Evolutionary conservation across 2,113 vertebrate genomes (phyloP).

Genomic region (Beaufortia kweichowensis): DNA sequence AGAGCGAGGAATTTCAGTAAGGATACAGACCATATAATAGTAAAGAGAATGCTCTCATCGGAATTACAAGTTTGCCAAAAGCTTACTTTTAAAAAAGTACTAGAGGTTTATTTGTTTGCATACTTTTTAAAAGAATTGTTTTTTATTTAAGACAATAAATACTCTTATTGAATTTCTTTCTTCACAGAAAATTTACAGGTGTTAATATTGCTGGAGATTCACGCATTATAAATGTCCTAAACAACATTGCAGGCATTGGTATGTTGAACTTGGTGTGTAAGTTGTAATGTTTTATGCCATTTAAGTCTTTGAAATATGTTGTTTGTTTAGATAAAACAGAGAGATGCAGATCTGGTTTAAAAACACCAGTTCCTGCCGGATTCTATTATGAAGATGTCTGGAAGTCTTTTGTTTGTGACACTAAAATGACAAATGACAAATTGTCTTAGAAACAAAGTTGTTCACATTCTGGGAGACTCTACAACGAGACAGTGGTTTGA

Average conservation of each 20-base stretch:
- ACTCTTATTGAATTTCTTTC: too few relatives aligned
- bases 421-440: neutral
- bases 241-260: neutral
- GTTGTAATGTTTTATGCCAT: too few relatives aligned
- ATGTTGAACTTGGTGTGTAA: neutral
- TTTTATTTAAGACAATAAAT: too few relatives aligned
- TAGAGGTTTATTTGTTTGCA: too few relatives aligned
- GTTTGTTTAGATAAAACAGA: neutral
- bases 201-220: neutral
- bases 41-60: too few relatives aligned
- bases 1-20: too few relatives aligned
- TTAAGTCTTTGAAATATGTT: neutral
- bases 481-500: conserved; percentile 26
- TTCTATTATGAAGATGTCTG: conserved; percentile 11
- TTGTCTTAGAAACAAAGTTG: neutral
- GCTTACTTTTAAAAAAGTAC: too few relatives aligned
- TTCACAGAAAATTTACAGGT: neutral
- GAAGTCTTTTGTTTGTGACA: neutral
- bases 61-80: too few relatives aligned
- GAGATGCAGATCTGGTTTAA: neutral
- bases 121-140: too few relatives aligned
- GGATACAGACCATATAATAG: too few relatives aligned
- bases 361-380: neutral
- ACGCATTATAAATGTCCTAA: neutral
- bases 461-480: conserved; percentile 13